Conservation (phyloP, 2,797 vertebrate species). For the Brotula barbata region DNA sequence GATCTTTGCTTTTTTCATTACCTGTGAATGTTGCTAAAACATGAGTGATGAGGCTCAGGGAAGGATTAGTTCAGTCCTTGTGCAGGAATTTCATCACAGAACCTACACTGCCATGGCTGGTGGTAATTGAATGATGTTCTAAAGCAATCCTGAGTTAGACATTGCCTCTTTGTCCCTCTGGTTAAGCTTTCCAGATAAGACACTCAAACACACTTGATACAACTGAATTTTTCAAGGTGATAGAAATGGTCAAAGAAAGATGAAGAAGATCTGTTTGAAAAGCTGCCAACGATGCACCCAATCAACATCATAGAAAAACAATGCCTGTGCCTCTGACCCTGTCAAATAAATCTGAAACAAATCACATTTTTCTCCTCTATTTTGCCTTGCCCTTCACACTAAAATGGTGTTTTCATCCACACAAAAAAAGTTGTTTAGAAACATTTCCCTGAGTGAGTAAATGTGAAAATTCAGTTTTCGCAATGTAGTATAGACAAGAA, state of each 20-base stretch:
- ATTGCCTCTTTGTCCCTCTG: not conserved
- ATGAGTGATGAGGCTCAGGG: constrained; percentile 17
- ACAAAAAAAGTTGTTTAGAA: no score
- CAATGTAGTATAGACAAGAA: no score
- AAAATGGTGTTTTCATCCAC: no score
- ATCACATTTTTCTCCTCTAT: no score
- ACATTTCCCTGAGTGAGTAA: no score
- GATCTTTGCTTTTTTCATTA: constrained; percentile 1
- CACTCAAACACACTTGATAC: not conserved
- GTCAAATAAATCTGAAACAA: no score
- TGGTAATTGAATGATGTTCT: constrained; percentile 1
- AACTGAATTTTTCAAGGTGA: not conserved
- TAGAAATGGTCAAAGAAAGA: not conserved
- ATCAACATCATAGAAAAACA: constrained; percentile 3
- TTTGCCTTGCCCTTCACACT: no score
- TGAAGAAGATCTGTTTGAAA: not conserved
- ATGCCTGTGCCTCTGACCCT: not conserved
- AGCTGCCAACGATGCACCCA: not conserved
- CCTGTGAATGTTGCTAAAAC: not conserved
- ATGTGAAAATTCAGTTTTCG: no score
- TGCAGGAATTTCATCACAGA: constrained; percentile 19
- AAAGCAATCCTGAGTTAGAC: not conserved
- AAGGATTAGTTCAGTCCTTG: constrained; percentile 33
- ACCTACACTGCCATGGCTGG: not conserved
- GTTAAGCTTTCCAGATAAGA: not conserved